Conservation (phyloP, 1,140 invertebrate species). For the Drosophila littoralis region DNA sequence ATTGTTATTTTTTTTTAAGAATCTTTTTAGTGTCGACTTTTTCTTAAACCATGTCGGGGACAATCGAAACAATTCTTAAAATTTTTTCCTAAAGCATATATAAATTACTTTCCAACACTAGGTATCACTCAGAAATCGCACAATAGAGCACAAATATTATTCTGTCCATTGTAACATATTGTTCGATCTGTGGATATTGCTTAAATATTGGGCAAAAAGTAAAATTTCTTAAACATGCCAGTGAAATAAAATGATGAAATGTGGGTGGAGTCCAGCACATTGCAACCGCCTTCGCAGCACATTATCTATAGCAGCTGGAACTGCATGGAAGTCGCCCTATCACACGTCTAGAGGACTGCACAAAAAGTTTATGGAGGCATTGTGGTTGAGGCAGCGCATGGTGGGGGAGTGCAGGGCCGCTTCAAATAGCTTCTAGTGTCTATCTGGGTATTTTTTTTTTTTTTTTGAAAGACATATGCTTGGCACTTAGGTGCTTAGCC, state of each 20-base stretch:
- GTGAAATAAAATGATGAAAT: conserved; percentile 16
- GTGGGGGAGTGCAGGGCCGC: background rate
- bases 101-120: no score
- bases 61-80: no score
- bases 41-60: no score
- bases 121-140: no score
- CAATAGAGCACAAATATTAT: background rate
- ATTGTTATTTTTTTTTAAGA: no score
- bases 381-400: background rate
- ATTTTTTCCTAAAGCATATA: no score
- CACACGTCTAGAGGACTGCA: background rate
- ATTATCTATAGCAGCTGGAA: conserved; percentile 20
- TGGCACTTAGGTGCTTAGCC: conserved; percentile 65
- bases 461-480: conserved; percentile 65
- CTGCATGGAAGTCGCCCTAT: background rate
- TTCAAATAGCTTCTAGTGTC: conserved; percentile 25
- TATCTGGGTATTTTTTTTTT: conserved; percentile 31
- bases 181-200: conserved; percentile 10
- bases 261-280: conserved; percentile 1
- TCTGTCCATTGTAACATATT: conserved; percentile 14
- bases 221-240: background rate
- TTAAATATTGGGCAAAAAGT: conserved; percentile 6
- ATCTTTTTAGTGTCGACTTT: no score
- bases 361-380: conserved; percentile 18
- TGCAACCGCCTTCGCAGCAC: background rate